Evolutionary conservation across 2,113 vertebrate species (phyloP), one percentile per base, ranked within the genome.

Genomic region (Empidonax alnorum): DNA sequence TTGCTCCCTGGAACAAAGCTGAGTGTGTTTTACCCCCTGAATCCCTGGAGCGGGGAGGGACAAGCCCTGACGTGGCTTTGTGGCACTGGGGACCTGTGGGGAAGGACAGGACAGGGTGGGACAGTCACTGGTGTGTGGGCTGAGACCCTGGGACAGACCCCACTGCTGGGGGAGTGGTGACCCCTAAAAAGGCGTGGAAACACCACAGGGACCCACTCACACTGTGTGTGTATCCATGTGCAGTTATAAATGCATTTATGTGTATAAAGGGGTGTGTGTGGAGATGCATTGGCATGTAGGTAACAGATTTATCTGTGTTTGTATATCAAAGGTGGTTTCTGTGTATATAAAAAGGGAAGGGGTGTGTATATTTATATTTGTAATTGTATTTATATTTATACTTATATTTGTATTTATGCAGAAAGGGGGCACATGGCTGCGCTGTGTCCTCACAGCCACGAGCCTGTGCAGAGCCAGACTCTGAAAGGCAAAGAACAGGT

Each of bases 151-250:
- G 1, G 33, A 2, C 18, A 77, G 59, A 55, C 17, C 39, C 50
- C 2, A 1, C 24, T 74, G 50, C 80, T 11, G 18, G 14, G 42
- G 28, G 6, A 25, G 5, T 9, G 39, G 4, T 6, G 49, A 25
- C 6, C 27, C 31, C 88, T 16, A 0, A 2, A 35, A 63, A 21
- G 5, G 10, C 13, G 2, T 10, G 46, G 33, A 6, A 39, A 16
- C 21, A 25, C 3, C 41, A 5, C 9, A 28, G 82, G 33, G 17
- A 10, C 55, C 24, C 66, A 1, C 55, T 28, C 66, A 1, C 7
- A 0, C 19, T 3, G 0, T 10, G 0, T 10, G 44, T 12, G 4
- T 28, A 2, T 15, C 5, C 4, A 7, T 6, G 14, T 3, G 4
- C 5, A 9, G 4, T 21, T 16, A 2, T 6, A 1, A 7, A 8